Evolutionary conservation across 2,797 vertebrate species (phyloP).

Genomic region (Enoplosus armatus): DNA sequence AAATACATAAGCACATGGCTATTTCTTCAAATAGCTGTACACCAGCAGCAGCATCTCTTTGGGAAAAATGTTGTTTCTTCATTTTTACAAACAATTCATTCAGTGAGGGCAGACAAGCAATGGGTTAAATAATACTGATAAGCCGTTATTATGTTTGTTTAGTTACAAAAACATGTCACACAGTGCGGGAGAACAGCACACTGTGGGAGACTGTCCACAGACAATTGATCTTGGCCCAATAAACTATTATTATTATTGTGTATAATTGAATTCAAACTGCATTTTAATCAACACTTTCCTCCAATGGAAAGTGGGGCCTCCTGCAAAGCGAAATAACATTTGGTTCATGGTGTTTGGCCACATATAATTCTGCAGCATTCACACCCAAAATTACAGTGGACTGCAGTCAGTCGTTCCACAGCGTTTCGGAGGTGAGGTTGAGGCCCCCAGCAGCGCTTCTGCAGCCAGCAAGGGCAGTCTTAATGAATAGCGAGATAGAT

Average conservation of each 20-base stretch:
- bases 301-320: slow-evolving; percentile 1
- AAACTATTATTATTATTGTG: slow-evolving; percentile 5
- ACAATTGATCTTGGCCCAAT: slow-evolving; percentile 20
- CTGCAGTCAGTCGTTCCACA: slow-evolving; percentile 55
- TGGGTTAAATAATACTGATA: neutral
- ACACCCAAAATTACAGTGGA: slow-evolving; percentile 60
- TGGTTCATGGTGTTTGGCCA: neutral
- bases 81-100: neutral
- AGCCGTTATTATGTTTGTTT: slow-evolving; percentile 1
- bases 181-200: neutral
- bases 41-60: neutral
- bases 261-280: slow-evolving; percentile 20
- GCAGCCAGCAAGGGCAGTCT: slow-evolving; percentile 85
- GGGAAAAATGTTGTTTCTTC: too few species aligned
- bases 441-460: slow-evolving; percentile 79
- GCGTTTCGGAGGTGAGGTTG: slow-evolving; percentile 72
- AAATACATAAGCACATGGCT: neutral
- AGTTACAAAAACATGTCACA: neutral
- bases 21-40: too few species aligned
- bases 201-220: slow-evolving; percentile 18
- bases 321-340: slow-evolving; percentile 16
- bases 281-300: neutral
- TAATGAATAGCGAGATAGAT: slow-evolving; percentile 87
- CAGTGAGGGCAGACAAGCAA: neutral
- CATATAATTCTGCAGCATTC: slow-evolving; percentile 42